These are phyloP conservation scores for Dorcus hopei DNA, from an alignment of 2,888 invertebrate species.

Conservation along the genomic window DNA sequence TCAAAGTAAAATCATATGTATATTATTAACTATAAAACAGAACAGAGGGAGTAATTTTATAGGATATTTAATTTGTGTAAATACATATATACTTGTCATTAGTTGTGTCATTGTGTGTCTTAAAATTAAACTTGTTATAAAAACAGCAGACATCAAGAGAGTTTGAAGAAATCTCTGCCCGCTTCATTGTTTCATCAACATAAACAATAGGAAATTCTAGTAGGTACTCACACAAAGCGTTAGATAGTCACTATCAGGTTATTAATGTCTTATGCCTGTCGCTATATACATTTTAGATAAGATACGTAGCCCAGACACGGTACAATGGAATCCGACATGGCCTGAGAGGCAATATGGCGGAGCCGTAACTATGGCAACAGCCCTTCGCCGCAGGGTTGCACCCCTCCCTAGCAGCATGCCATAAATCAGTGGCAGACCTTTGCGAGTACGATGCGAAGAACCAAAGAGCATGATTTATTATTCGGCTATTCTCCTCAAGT, in stretches of 20 bases:
- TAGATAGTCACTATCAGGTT: slow-evolving; percentile 33
- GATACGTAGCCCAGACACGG: slow-evolving; percentile 36
- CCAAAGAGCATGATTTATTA: slow-evolving; percentile 18
- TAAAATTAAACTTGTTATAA: no score
- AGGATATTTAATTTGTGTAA: no score
- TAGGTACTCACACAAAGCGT: slow-evolving; percentile 24
- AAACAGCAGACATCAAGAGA: no score
- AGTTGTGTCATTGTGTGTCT: no score
- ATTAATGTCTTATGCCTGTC: slow-evolving; percentile 34
- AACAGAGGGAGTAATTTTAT: no score
- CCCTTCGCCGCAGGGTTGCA: slow-evolving; percentile 40
- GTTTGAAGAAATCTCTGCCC: no score
- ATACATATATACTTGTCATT: no score
- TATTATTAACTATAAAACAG: no score
- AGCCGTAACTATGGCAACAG: slow-evolving; percentile 44
- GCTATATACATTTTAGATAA: slow-evolving; percentile 35
- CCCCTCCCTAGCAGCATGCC: slow-evolving; percentile 31
- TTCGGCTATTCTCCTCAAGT: slow-evolving; percentile 7
- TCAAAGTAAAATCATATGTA: no score
- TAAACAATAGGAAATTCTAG: slow-evolving; percentile 12
- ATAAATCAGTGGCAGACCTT: slow-evolving; percentile 30
- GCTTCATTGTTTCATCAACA: neutral
- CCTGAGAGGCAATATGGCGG: slow-evolving; percentile 38
- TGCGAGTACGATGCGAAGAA: slow-evolving; percentile 6
- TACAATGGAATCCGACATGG: slow-evolving; percentile 31